Base-by-base conservation (phyloP, 1,140 invertebrate genomes). In the Drosophila novamexicana region DNA sequence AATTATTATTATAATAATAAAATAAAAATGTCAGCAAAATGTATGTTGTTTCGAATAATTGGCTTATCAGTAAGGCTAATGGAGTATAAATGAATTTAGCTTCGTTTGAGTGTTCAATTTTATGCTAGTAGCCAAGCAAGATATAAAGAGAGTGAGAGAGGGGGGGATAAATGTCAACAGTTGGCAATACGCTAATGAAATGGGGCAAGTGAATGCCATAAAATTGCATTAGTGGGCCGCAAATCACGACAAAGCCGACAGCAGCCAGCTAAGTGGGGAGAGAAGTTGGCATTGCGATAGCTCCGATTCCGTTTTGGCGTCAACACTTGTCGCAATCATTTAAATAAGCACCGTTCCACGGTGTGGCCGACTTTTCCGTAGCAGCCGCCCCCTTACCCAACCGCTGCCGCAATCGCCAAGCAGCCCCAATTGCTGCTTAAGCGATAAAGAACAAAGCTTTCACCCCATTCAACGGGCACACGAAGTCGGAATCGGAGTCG, bases 161-260 rank as follows among this genome's bases (percentile, higher is more conserved):
- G 6, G 22, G 10, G 18, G 22, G 18, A 6, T 16, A 44, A 65
- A 67, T 66, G 56, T 61, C 40, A 61, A 56, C 68, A 36, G 59
- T 50, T 63, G 39, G 34, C 53, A 47, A 59, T 49, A 47, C 42
- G 29, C 12, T 68, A 61, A 73, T 73, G 16, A 73, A 67, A 47
- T 67, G 70, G 64, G 42, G 36, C 70, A 73, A 67, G 69, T 59
- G 39, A 72, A 72, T 72, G 63, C 63, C 57, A 67, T 52, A 52
- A 42, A 71, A 57, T 66, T 58, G 69, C 69, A 72, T 36, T 71
- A 49, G 47, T 14, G 39, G 42, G 66, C 32, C n/a, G 68, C 40
- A 65, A 71, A 65, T 71, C 36, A 71, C 68, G 45, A 37, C 49
- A 50, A 40, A 22, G 36, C 34, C n/a, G 44, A 52, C 65, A 36